Evolutionary conservation across 30 jellyfish, hydroid and myxozoan genomes (phyloP).

Genomic region (Catostylus mosaicus): DNA sequence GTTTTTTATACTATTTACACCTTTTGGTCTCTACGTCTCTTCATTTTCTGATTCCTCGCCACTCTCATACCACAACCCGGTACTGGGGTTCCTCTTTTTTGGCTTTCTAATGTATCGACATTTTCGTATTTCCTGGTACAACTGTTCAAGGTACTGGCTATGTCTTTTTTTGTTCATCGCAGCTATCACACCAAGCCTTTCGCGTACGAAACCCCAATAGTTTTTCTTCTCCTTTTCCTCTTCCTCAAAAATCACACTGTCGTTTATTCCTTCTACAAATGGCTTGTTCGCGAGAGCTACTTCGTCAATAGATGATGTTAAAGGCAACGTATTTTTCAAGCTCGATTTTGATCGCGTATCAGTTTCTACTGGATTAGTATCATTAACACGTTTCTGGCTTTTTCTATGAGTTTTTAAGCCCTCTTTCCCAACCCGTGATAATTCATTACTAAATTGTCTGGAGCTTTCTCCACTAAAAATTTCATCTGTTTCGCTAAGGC

Average conservation of each 20-base stretch:
- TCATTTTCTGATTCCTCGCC: slow-evolving; percentile 22
- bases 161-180: slow-evolving; percentile 34
- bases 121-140: slow-evolving; percentile 59
- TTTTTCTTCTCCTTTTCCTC: slow-evolving; percentile 3
- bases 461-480: not conserved
- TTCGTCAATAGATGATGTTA: not conserved
- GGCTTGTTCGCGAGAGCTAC: slow-evolving; percentile 32
- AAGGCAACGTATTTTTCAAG: not conserved
- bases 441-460: not conserved
- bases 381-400: slow-evolving; percentile 5
- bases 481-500: slow-evolving; percentile 34
- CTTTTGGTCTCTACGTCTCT: not conserved
- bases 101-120: slow-evolving; percentile 83
- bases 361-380: slow-evolving; percentile 17
- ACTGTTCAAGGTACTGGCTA: slow-evolving; percentile 38
- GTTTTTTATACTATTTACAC: too few species aligned
- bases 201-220: slow-evolving; percentile 54
- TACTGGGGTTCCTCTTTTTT: slow-evolving; percentile 14
- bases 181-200: slow-evolving; percentile 22
- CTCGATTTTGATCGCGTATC: slow-evolving; percentile 3
- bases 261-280: not conserved
- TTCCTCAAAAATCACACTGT: not conserved
- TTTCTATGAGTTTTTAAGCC: not conserved
- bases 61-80: slow-evolving; percentile 30
- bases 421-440: not conserved